Evolutionary conservation across 2,113 vertebrate species (phyloP), one percentile per base, ranked within the genome.

Genomic region (Protobothrops flavoviridis): DNA sequence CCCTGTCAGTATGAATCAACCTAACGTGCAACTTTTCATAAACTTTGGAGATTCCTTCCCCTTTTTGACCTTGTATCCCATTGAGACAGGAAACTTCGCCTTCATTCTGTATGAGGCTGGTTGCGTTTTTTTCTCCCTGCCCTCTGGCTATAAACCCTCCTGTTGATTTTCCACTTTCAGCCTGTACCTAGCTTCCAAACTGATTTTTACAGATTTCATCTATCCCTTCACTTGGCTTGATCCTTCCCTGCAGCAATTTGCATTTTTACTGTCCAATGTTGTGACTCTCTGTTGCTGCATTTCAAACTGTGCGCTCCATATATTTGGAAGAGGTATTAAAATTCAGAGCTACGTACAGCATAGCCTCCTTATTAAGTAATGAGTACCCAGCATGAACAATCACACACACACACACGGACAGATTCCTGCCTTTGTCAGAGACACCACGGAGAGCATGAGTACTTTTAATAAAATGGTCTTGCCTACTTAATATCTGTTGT

Each of bases 381-480:
- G 64, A 96, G 87, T 50, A 74, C 90, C 91, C 24, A 92, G 92
- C 45, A 95, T 1, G 17, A 94, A 95, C 89, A 95, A 95, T 81
- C 74, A 43, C 33, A 81, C 33, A 8, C 92, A 94, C 92, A 94
- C 94, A 93, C 87, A 94, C 90, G 95, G 93, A 94, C 2, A 0
- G 56, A 93, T 53, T 69, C 90, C 93, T 93, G 64, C 87, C 91
- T 96, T 96, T 95, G 93, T 92, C 93, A 94, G 87, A 95, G 52
- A 3, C 88, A 87, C 81, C 94, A 89, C 57, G 89, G 89, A 33
- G 94, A 95, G 86, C 87, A 91, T 93, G 94, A 94, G 87, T 93
- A 96, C 96, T 97, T 96, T 88, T 96, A 96, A 96, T 96, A 96
- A 94, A 96, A 93, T 15, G 94, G 91, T 96, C 95, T 96, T 96